Base-by-base conservation (phyloP, 1,140 invertebrate species). In the Eueides isabella region DNA sequence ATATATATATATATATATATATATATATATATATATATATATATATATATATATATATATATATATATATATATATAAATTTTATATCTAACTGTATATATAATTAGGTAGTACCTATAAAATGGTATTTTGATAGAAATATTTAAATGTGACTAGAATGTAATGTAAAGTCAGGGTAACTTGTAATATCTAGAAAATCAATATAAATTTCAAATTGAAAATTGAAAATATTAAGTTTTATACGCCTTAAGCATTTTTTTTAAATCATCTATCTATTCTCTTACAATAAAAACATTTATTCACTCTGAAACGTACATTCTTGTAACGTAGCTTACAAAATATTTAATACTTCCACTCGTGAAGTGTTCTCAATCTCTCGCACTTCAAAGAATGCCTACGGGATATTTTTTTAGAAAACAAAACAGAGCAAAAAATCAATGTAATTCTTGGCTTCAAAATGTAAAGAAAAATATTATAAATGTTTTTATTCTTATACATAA, bases 291-390 rank as follows among this genome's bases (percentile, higher is more conserved):
- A 55, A 55, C 48, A 55, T 55, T 55, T 55, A 23, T 26, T 55
- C n/a, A 26, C 48, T 23, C 26, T 0, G 23, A 11, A 55, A 44
- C 3, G 3, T 31, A 5, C 31, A 31, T 11, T 11, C 9, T 5
- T 55, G 23, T 26, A 55, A 7, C 19, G n/a, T 55, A 26, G 9
- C 19, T 9, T 23, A 55, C 23, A 26, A n/a, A 55, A 55, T 55
- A 55, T 55, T 55, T 26, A 55, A 55, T 55, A 55, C 48, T 55
- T 55, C 48, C 19, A 55, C 9, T 55, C 48, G 9, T 26, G 19
- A 48, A 23, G 16, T 19, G 41, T 48, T n/a, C n/a, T 48, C 41
- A 23, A 11, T 23, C 41, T 19, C 41, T 48, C 41, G 41, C 41
- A 48, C n/a, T 48, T 48, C 41, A 48, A 48, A 48, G 41, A 48